A percentile compares a stretch with the other conserved stretches of the same genome.
Conservation (phyloP, 2,113 vertebrate species). For the Polyodon spathula region DNA sequence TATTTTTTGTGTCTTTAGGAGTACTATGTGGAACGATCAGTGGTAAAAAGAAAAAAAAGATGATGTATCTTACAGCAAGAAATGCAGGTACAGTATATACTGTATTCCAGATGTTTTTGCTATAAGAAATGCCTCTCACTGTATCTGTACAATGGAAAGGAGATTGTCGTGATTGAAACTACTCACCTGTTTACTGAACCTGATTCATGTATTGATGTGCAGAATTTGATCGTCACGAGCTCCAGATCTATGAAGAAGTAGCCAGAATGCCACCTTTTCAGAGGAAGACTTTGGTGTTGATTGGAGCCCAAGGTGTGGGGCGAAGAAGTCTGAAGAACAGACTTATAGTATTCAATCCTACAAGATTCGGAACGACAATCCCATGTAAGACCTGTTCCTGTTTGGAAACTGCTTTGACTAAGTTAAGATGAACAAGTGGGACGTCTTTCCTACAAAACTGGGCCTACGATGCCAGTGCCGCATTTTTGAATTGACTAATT, state of each 20-base stretch:
- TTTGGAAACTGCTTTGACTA: neutral
- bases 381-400: constrained; percentile 71
- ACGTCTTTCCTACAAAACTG: neutral
- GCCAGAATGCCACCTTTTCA: constrained; percentile 96
- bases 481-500: too few species aligned
- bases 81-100: constrained; percentile 72
- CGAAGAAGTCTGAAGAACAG: constrained; percentile 94
- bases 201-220: constrained; percentile 12
- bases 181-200: constrained; percentile 7
- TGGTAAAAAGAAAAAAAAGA: constrained; percentile 92
- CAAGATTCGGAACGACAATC: constrained; percentile 87
- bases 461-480: neutral
- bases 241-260: constrained; percentile 96
- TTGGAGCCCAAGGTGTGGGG: constrained; percentile 93
- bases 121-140: too few species aligned
- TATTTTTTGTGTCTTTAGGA: constrained; percentile 51
- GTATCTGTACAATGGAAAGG: too few species aligned
- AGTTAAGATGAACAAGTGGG: neutral
- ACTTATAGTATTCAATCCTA: constrained; percentile 83
- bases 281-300: constrained; percentile 90
- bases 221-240: constrained; percentile 98
- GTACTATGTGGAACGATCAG: constrained; percentile 82
- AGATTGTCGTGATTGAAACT: too few species aligned
- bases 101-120: neutral
- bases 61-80: constrained; percentile 96